phyloP scores from a whole-genome alignment of 2,797 vertebrate species.

The Thunnus albacares region DNA sequence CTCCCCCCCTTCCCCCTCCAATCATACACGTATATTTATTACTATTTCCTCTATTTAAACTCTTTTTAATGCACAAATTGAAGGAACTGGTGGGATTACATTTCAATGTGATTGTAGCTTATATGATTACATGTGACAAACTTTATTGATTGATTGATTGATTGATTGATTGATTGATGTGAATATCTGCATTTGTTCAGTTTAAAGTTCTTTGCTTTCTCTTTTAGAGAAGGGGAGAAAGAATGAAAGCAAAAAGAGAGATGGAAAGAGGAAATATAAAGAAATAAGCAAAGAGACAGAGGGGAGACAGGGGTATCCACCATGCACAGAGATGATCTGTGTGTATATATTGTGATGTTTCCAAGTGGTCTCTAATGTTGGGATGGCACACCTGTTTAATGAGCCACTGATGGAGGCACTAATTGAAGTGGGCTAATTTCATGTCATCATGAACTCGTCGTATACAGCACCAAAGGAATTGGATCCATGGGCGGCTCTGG shows the following conservation, averaged over 20 bases:
- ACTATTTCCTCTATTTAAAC: too few relatives aligned
- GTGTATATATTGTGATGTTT: constrained; percentile 59
- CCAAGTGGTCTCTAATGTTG: constrained; percentile 64
- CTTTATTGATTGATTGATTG: too few relatives aligned
- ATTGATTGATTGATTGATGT: background rate
- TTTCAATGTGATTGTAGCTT: too few relatives aligned
- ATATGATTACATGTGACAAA: too few relatives aligned
- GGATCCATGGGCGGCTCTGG: constrained; percentile 1
- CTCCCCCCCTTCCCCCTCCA: too few relatives aligned
- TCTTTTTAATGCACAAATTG: too few relatives aligned
- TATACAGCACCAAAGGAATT: constrained; percentile 53
- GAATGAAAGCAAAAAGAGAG: background rate
- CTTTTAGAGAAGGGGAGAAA: constrained; percentile 11
- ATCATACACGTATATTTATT: too few relatives aligned
- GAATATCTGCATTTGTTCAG: background rate
- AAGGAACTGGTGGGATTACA: too few relatives aligned
- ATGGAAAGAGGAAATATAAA: background rate
- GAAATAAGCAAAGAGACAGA: background rate
- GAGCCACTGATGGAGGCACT: constrained; percentile 73
- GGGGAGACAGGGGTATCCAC: constrained; percentile 3
- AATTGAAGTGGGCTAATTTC: constrained; percentile 71
- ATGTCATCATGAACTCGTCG: constrained; percentile 68
- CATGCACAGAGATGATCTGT: constrained; percentile 36
- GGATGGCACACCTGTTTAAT: constrained; percentile 74
- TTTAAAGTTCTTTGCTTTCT: background rate